phyloP scores from a whole-genome alignment of 2,113 vertebrate genomes.

The Condylura cristata region DNA sequence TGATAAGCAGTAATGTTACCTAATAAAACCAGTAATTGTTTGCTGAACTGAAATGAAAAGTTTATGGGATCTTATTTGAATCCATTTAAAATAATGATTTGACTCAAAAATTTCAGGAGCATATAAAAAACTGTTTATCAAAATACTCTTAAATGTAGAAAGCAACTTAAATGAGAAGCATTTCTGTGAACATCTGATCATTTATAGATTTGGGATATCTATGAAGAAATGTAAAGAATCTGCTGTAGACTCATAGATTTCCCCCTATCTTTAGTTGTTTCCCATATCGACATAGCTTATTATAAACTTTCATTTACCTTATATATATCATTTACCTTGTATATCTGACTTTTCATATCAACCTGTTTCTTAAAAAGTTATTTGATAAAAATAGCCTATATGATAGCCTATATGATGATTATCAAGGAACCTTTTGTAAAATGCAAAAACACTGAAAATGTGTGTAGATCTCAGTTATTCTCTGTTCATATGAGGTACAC shows the following conservation, averaged over 20 bases:
- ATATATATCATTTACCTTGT: too few species aligned
- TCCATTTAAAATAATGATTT: conserved; percentile 44
- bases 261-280: not conserved
- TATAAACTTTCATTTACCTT: not conserved
- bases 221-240: not conserved
- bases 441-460: not conserved
- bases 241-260: not conserved
- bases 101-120: conserved; percentile 8
- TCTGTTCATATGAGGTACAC: conserved; percentile 5
- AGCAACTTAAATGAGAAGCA: conserved; percentile 29
- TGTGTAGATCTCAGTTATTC: not conserved
- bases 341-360: not conserved
- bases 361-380: conserved; percentile 4
- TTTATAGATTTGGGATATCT: not conserved
- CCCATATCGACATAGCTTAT: not conserved
- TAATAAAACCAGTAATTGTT: not conserved
- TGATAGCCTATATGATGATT: conserved; percentile 27
- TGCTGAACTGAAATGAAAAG: conserved; percentile 8
- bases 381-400: not conserved
- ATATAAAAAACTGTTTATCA: not conserved
- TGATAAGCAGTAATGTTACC: not conserved
- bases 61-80: conserved; percentile 39
- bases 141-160: conserved; percentile 41
- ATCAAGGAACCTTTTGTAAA: conserved; percentile 40
- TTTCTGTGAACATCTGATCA: not conserved